These are phyloP conservation scores for Pipistrellus nathusii DNA, from an alignment of 2,797 vertebrate species.

Conservation along the genomic window DNA sequence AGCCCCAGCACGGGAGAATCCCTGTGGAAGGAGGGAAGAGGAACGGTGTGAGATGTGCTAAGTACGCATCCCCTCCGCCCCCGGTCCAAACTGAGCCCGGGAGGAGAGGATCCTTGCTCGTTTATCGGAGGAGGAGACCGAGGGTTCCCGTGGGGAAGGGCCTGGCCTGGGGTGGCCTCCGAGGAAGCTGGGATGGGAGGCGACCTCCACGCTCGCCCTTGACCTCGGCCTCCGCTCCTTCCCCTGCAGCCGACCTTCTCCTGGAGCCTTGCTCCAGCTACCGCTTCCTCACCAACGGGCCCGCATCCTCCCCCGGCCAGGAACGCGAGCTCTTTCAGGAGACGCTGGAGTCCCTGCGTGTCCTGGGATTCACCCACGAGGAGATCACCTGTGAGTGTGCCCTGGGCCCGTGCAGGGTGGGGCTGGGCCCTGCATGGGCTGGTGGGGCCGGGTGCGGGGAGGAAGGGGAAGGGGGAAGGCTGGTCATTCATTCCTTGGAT, in stretches of 20 bases:
- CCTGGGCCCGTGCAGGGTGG: fast-evolving
- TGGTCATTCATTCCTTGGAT: fast-evolving
- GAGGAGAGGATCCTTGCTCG: background rate
- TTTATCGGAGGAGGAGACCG: background rate
- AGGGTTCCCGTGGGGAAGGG: background rate
- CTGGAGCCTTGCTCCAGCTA: conserved; percentile 92
- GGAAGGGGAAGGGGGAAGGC: too few species aligned
- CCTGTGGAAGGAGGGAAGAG: background rate
- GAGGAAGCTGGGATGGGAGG: fast-evolving
- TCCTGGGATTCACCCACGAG: conserved; percentile 94
- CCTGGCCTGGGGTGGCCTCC: fast-evolving
- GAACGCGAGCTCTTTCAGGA: conserved; percentile 95
- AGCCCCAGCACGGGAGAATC: background rate
- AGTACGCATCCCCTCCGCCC: fast-evolving
- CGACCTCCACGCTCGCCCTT: too few species aligned
- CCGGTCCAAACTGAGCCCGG: fast-evolving
- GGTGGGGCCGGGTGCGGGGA: fast-evolving
- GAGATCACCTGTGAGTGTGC: conserved; percentile 91
- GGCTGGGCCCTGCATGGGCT: fast-evolving
- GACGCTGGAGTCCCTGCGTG: conserved; percentile 95
- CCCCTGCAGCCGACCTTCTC: conserved; percentile 91
- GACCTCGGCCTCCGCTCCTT: background rate
- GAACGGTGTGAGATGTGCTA: background rate
- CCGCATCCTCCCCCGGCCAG: conserved; percentile 92
- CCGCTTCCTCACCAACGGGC: conserved; percentile 93